These are phyloP conservation scores for Alethe castanea DNA, from an alignment of 2,113 vertebrate species.

Conservation along the genomic window DNA sequence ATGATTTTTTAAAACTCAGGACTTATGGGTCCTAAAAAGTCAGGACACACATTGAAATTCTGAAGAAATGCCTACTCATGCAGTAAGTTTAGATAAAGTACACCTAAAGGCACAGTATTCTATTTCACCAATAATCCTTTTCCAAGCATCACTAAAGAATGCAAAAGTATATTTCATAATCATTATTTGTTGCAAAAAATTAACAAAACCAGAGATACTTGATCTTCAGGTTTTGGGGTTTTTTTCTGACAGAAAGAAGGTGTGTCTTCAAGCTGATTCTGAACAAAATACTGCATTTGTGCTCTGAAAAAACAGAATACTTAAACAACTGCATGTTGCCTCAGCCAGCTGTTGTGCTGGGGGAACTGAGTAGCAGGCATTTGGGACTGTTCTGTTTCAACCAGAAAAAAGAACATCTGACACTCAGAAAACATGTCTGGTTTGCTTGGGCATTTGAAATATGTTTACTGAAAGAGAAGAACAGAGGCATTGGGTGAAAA, in stretches of 20 bases:
- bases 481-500: background rate
- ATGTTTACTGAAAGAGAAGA: background rate
- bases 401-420: background rate
- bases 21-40: background rate
- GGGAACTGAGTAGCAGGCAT: background rate
- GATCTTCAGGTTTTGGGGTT: background rate
- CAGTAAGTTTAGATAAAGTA: background rate
- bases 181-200: background rate
- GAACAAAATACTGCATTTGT: background rate
- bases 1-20: background rate
- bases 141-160: background rate
- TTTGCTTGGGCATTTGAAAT: background rate
- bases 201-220: background rate
- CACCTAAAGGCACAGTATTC: background rate
- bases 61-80: background rate
- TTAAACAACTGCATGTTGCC: background rate
- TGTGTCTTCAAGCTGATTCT: background rate
- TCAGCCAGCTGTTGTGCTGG: background rate
- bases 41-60: background rate
- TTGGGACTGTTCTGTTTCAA: background rate
- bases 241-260: background rate
- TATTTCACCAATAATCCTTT: background rate
- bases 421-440: background rate
- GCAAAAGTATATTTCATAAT: background rate
- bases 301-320: background rate